Evolutionary conservation across 2,797 vertebrate species (phyloP), one percentile per base, ranked within the genome.

Genomic region (Neoniphon sammara): DNA sequence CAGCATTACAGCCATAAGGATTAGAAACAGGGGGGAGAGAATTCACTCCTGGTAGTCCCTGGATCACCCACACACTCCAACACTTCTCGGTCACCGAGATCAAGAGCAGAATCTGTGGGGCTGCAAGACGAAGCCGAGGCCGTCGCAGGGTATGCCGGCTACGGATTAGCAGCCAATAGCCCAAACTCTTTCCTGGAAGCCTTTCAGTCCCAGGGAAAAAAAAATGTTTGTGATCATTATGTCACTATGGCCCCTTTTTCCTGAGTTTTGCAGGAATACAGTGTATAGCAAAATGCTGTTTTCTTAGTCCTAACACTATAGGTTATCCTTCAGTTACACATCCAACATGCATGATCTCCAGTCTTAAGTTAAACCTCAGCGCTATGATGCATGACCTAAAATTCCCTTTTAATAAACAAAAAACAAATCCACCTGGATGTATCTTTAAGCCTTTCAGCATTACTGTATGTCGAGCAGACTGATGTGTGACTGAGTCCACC

Each of bases 401-500:
- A 21, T 47, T 52, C 8, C 42, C 7, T 65, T 66, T 66, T 46
- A 75, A 78, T 63, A 66, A 77, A 83, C 23, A 30, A 56, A 75
- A 68, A 56, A 75, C 66, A 81, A 78, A 67, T 70, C 21, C 55
- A 25, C 59, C 49, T 36, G 12, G 73, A 70, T 21, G 44, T 39
- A 52, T 50, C 9, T 44, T 77, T 39, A 58, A 77, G 78, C 46
- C 17, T 71, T 55, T 39, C 56, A 27, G 25, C 25, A 27, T 27
- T 27, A 27, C 25, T 27, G 2, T 12, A 66, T 75, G 56, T 74
- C 4, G 83, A 67, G 44, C 49, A 4, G 57, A 4, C 59, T 20
- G 49, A 81, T 21, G 73, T 59, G 34, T 2, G 42, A 60, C 54
- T 67, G 70, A 83, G 73, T 80, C 68, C 81, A 59, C 53, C 7